These are phyloP conservation scores for Venustaconcha ellipsiformis DNA, from an alignment of 1,140 invertebrate species.

Conservation along the genomic window DNA sequence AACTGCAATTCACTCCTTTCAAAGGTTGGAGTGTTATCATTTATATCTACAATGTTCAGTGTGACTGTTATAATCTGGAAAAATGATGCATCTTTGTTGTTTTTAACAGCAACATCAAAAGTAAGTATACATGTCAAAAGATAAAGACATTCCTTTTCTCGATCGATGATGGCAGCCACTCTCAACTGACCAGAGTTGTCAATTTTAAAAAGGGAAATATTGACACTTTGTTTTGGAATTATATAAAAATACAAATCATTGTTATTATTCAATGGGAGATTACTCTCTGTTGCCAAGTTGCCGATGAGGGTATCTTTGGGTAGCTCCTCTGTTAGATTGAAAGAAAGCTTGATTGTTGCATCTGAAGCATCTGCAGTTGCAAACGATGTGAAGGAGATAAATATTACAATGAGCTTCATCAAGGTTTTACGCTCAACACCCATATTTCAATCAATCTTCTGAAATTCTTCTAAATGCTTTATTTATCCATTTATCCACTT, in stretches of 20 bases:
- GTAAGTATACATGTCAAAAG: constrained; percentile 5
- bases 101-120: constrained; percentile 10
- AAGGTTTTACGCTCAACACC: too few species aligned
- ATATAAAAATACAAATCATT: constrained; percentile 18
- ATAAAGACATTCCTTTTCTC: constrained; percentile 22
- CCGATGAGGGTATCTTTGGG: constrained; percentile 18
- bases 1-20: constrained; percentile 6
- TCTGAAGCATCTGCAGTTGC: too few species aligned
- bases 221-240: background rate
- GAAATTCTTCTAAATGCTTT: too few species aligned
- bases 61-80: constrained; percentile 4
- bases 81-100: constrained; percentile 14
- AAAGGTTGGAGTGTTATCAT: constrained; percentile 32
- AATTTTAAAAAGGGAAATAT: constrained; percentile 13
- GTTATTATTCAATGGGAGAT: constrained; percentile 6
- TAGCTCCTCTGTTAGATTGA: constrained; percentile 19
- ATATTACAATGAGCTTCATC: too few species aligned
- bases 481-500: too few species aligned
- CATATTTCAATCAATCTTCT: too few species aligned
- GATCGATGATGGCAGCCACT: constrained; percentile 20
- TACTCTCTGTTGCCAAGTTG: constrained; percentile 29
- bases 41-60: constrained; percentile 22
- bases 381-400: too few species aligned
- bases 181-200: constrained; percentile 23
- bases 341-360: constrained; percentile 2